phyloP scores from a whole-genome alignment of 2,797 vertebrate genomes.

The Poeciliopsis turneri region DNA sequence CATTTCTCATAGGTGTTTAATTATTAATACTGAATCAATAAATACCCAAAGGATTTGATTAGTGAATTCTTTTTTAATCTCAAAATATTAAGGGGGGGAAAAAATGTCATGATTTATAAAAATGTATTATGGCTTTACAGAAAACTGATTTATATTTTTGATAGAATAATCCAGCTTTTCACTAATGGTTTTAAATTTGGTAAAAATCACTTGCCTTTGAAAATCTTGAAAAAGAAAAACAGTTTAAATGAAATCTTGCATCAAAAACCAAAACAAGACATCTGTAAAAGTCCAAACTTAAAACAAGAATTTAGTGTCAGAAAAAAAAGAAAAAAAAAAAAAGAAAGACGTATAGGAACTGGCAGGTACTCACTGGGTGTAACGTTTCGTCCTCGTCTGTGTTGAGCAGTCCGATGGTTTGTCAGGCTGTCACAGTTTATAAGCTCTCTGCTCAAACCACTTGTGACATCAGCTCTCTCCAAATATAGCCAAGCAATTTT shows the following conservation, averaged over 20 bases:
- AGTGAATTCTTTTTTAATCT: background rate
- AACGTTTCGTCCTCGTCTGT: conserved; percentile 52
- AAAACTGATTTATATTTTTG: background rate
- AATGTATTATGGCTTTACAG: background rate
- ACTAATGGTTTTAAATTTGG: background rate
- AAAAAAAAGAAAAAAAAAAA: no score
- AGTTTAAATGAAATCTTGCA: background rate
- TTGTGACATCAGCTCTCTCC: conserved; percentile 84
- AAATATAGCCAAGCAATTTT: conserved; percentile 80
- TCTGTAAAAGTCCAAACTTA: background rate
- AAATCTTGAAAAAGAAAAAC: background rate
- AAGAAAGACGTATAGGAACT: background rate
- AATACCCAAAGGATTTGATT: background rate
- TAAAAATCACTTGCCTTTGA: background rate
- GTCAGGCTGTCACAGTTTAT: conserved; percentile 75
- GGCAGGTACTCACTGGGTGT: conserved; percentile 63
- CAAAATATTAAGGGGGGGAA: background rate
- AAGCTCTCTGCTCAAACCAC: conserved; percentile 75
- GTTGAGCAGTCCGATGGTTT: conserved; percentile 57
- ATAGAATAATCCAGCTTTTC: background rate
- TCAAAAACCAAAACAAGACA: background rate
- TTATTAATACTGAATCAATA: background rate
- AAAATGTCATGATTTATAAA: background rate
- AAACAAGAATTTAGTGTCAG: background rate
- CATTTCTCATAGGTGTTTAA: background rate